Evolutionary conservation across 2,797 vertebrate genomes (phyloP).

Genomic region (Selene dorsalis): DNA sequence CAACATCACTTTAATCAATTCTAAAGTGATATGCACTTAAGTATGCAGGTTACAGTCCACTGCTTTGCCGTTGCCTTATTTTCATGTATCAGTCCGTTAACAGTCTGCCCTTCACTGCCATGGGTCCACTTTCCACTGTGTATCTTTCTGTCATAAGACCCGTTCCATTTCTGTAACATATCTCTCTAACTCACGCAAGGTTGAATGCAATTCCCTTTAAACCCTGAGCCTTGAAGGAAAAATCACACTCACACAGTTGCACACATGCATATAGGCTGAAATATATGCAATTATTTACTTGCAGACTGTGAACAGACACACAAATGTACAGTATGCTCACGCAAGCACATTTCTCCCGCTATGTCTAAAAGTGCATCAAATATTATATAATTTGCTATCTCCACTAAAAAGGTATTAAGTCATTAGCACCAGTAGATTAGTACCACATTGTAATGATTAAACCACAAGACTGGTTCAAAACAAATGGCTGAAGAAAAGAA

Average conservation of each 20-base stretch:
- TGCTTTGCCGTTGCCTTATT: neutral
- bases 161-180: neutral
- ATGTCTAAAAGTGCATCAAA: neutral
- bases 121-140: neutral
- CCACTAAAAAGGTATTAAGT: neutral
- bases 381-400: neutral
- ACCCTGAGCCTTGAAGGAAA: slow-evolving; percentile 9
- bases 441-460: slow-evolving; percentile 4
- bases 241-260: neutral
- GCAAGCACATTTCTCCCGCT: neutral
- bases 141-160: neutral
- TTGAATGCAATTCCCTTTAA: slow-evolving; percentile 4
- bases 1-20: neutral
- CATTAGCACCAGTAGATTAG: slow-evolving; percentile 10
- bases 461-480: slow-evolving; percentile 9
- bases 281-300: neutral
- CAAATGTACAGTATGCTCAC: neutral
- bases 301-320: neutral
- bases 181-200: neutral
- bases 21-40: neutral
- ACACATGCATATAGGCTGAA: neutral
- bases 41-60: neutral
- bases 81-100: neutral
- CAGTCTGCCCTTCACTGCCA: neutral
- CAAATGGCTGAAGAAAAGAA: neutral